A percentile compares a stretch with the other conserved stretches of the same genome.
Evolutionary conservation across 2,113 vertebrate genomes (phyloP).

Genomic region (Sylvilagus bachmani): DNA sequence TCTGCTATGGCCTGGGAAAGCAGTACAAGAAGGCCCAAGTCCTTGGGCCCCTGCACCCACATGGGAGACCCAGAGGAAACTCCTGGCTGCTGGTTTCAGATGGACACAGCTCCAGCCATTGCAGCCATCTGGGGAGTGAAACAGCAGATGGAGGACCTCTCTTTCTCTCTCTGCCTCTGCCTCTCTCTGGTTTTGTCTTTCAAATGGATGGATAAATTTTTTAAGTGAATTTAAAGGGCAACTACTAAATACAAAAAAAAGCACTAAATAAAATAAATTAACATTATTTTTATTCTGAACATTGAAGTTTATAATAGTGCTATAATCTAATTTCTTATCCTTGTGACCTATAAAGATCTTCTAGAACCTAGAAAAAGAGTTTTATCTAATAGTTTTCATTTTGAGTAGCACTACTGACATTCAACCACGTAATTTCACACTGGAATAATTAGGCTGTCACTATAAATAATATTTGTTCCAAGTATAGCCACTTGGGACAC

Average conservation of each 20-base stretch:
- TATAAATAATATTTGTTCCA: background rate
- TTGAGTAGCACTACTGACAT: background rate
- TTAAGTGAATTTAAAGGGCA: conserved; percentile 8
- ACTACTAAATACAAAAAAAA: background rate
- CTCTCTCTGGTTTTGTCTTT: too few species aligned
- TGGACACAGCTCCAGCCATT: too few species aligned
- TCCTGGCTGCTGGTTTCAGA: too few species aligned
- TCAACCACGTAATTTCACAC: background rate
- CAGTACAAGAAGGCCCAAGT: too few species aligned
- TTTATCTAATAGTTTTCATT: background rate
- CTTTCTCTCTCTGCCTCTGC: too few species aligned
- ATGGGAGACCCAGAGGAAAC: too few species aligned
- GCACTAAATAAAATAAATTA: background rate
- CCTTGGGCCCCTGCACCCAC: too few species aligned
- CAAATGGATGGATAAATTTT: too few species aligned
- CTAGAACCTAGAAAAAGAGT: background rate
- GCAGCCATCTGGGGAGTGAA: too few species aligned
- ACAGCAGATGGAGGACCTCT: too few species aligned
- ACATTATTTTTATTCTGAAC: background rate
- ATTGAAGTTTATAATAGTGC: background rate
- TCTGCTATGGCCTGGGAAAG: too few species aligned
- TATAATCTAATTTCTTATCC: background rate
- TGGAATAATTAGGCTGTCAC: background rate
- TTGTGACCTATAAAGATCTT: background rate
- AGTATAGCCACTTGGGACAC: background rate